These are phyloP conservation scores for Synergus itoensis DNA, from an alignment of 2,888 invertebrate genomes.

Conservation along the genomic window DNA sequence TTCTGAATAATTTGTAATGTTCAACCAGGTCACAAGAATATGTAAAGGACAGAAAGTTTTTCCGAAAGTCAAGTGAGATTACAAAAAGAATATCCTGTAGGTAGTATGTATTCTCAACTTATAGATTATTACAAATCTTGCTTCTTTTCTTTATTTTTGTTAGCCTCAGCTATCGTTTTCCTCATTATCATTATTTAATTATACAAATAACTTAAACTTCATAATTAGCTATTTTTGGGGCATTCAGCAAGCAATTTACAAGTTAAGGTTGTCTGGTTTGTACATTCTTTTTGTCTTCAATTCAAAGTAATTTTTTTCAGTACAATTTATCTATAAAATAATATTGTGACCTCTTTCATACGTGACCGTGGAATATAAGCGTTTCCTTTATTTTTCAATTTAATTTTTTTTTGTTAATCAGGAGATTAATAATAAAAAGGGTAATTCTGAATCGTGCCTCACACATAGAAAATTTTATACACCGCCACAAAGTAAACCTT, in stretches of 20 bases:
- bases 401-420: slow-evolving; percentile 55
- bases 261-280: slow-evolving; percentile 50
- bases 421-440: slow-evolving; percentile 45
- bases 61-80: slow-evolving; percentile 44
- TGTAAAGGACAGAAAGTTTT: slow-evolving; percentile 34
- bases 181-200: too few relatives aligned
- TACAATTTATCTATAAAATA: slow-evolving; percentile 64
- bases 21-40: slow-evolving; percentile 72
- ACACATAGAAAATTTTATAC: slow-evolving; percentile 43
- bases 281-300: slow-evolving; percentile 46
- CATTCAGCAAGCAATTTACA: slow-evolving; percentile 58
- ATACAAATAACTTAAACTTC: slow-evolving; percentile 61
- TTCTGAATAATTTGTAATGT: slow-evolving; percentile 64
- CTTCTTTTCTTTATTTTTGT: not conserved
- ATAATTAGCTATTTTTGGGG: slow-evolving; percentile 53
- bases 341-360: slow-evolving; percentile 67
- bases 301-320: slow-evolving; percentile 51
- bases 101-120: slow-evolving; percentile 25
- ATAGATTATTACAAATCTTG: not conserved
- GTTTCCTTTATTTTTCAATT: slow-evolving; percentile 67
- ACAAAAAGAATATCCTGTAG: slow-evolving; percentile 42
- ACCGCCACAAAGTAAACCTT: slow-evolving; percentile 47
- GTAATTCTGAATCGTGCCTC: not conserved
- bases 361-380: slow-evolving; percentile 71
- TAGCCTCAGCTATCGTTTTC: too few relatives aligned